These are phyloP conservation scores for Oryzias javanicus DNA, from an alignment of 2,113 vertebrate genomes.

Conservation along the genomic window DNA sequence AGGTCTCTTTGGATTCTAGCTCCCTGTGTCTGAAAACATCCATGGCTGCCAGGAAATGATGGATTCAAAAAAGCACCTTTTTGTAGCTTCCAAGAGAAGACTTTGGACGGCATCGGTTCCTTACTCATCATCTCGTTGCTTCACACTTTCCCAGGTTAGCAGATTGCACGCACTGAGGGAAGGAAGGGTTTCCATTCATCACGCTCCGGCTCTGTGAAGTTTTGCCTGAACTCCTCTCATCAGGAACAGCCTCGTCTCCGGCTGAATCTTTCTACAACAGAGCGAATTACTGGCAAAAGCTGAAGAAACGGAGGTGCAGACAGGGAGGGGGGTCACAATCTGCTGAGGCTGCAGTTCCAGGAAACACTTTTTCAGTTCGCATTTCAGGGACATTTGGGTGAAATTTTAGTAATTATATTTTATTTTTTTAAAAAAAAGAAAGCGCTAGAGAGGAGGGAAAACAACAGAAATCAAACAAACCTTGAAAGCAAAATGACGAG, in stretches of 20 bases:
- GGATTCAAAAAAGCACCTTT: slow-evolving; percentile 27
- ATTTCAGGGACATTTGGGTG: neutral
- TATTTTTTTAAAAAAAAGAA: neutral
- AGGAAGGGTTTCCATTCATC: slow-evolving; percentile 18
- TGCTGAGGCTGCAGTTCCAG: slow-evolving; percentile 12
- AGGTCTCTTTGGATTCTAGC: slow-evolving; percentile 42
- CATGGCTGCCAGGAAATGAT: slow-evolving; percentile 36
- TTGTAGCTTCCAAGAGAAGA: slow-evolving; percentile 1
- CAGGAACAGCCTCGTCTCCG: slow-evolving; percentile 37
- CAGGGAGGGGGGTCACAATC: slow-evolving; percentile 2
- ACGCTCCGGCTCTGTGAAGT: slow-evolving; percentile 21
- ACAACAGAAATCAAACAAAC: neutral
- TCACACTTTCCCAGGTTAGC: slow-evolving; percentile 43
- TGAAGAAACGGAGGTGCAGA: neutral
- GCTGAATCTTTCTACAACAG: slow-evolving; percentile 31
- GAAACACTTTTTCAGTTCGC: neutral
- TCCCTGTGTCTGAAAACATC: slow-evolving; percentile 29
- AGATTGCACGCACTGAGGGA: slow-evolving; percentile 16
- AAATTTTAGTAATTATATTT: slow-evolving; percentile 3
- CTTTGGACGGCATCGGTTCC: slow-evolving; percentile 17
- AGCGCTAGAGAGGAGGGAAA: neutral
- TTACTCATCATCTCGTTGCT: slow-evolving; percentile 1
- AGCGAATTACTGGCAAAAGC: slow-evolving; percentile 25
- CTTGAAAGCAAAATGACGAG: slow-evolving; percentile 15
- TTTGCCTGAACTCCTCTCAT: slow-evolving; percentile 33